Evolutionary conservation across 2,113 vertebrate genomes (phyloP).

Genomic region (Tupaia tana): DNA sequence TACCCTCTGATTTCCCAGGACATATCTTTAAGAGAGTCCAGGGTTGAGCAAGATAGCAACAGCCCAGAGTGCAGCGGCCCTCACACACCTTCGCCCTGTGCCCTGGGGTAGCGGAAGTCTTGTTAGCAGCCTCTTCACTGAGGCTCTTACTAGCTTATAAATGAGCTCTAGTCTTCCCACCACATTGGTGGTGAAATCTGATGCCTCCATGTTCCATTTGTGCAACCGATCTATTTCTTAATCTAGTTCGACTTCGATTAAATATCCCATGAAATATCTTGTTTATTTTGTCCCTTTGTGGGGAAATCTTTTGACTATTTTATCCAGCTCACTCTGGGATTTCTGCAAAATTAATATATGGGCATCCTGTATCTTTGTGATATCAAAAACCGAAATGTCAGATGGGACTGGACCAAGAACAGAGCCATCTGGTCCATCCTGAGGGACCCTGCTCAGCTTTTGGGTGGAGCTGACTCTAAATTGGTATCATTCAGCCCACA

Average conservation of each 20-base stretch:
- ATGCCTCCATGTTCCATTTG: not conserved
- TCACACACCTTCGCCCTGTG: not conserved
- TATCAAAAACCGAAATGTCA: slow-evolving; percentile 21
- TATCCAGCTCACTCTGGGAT: not conserved
- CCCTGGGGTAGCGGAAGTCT: not conserved
- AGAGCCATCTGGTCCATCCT: not conserved
- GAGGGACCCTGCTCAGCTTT: not conserved
- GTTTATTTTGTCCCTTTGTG: not conserved
- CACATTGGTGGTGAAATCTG: not conserved
- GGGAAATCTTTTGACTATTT: slow-evolving; percentile 11
- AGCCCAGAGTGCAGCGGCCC: not conserved
- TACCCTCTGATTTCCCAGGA: not conserved
- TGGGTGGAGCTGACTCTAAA: not conserved
- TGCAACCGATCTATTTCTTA: not conserved
- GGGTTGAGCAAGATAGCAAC: not conserved
- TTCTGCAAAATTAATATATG: not conserved
- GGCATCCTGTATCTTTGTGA: not conserved
- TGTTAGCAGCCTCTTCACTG: not conserved
- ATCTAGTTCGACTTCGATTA: not conserved
- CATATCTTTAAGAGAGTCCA: not conserved
- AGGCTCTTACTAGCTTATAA: not conserved
- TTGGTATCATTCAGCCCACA: not conserved
- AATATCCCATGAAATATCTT: slow-evolving; percentile 12
- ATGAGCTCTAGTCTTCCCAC: not conserved
- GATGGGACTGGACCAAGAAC: not conserved